Percentiles rank a stretch among this genome's conserved stretches.
Evolutionary conservation across 2,888 invertebrate species (phyloP).

Genomic region (Drosophila paracracens): DNA sequence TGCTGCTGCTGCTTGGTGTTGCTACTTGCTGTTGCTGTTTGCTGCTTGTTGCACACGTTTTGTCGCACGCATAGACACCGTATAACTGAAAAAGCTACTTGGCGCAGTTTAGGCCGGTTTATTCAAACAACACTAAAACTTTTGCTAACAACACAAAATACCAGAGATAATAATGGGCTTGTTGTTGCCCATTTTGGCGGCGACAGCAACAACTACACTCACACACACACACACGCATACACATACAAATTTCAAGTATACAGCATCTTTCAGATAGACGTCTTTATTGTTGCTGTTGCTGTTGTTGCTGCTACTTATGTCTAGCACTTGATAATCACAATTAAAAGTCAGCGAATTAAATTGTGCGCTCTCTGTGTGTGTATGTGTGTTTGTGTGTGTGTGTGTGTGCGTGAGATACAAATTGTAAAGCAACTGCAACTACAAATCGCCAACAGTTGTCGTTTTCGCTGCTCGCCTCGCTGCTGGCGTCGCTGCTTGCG

Average conservation of each 20-base stretch:
- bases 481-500: constrained; percentile 29
- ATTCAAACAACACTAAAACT: constrained; percentile 61
- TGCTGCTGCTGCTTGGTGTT: constrained; percentile 16
- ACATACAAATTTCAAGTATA: constrained; percentile 66
- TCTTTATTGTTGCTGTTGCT: constrained; percentile 19
- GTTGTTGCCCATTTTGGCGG: constrained; percentile 38
- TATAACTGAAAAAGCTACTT: constrained; percentile 71
- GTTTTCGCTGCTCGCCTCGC: constrained; percentile 20
- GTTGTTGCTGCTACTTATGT: constrained; percentile 59
- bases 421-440: constrained; percentile 67
- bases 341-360: constrained; percentile 77
- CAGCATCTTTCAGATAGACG: constrained; percentile 69
- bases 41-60: constrained; percentile 65
- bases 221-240: constrained; percentile 28
- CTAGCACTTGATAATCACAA: constrained; percentile 76
- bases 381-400: constrained; percentile 12
- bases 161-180: constrained; percentile 61
- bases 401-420: constrained; percentile 50
- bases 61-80: constrained; percentile 77
- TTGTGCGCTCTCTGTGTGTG: constrained; percentile 40
- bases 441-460: constrained; percentile 72
- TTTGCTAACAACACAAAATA: constrained; percentile 74
- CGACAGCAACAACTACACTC: constrained; percentile 37
- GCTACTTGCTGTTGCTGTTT: not conserved
- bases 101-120: constrained; percentile 72